Evolutionary conservation across 2,113 vertebrate species (phyloP).

Genomic region (Monopterus albus): DNA sequence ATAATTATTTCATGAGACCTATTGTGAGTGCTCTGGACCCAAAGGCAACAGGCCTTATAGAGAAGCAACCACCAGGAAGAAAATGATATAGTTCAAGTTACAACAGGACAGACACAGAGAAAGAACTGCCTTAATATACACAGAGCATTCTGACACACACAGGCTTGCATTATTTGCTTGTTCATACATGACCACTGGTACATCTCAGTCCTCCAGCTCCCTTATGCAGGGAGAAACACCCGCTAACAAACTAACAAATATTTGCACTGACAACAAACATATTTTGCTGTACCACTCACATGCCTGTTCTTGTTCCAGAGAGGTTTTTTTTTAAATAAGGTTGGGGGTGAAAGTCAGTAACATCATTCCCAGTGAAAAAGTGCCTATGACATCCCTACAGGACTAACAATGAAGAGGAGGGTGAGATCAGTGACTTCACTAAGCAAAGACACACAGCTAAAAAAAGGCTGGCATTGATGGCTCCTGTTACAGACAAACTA

Average conservation of each 20-base stretch:
- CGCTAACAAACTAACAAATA: conserved; percentile 36
- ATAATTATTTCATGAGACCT: conserved; percentile 77
- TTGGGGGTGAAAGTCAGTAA: conserved; percentile 27
- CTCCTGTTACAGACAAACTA: conserved; percentile 13
- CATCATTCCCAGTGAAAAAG: conserved; percentile 47
- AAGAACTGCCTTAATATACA: conserved; percentile 45
- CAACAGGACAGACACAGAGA: conserved; percentile 22
- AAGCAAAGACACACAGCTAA: conserved; percentile 5
- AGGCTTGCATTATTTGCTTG: neutral
- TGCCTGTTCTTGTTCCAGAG: conserved; percentile 8
- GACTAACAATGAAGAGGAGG: conserved; percentile 14
- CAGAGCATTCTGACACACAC: neutral
- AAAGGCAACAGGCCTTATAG: conserved; percentile 28
- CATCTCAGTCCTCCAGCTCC: conserved; percentile 20
- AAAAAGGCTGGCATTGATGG: conserved; percentile 21
- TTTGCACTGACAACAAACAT: conserved; percentile 64
- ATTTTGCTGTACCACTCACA: conserved; percentile 74
- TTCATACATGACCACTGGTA: conserved; percentile 17
- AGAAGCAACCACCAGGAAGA: conserved; percentile 29
- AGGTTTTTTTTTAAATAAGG: conserved; percentile 39
- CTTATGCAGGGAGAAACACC: conserved; percentile 24
- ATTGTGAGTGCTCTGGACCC: conserved; percentile 52
- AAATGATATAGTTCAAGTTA: conserved; percentile 56
- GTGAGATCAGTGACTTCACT: conserved; percentile 23
- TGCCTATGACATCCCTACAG: conserved; percentile 19